A percentile compares a stretch with the other conserved stretches of the same genome.
phyloP scores from a whole-genome alignment of 2,888 invertebrate species.

The Anarsia innoxiella region DNA sequence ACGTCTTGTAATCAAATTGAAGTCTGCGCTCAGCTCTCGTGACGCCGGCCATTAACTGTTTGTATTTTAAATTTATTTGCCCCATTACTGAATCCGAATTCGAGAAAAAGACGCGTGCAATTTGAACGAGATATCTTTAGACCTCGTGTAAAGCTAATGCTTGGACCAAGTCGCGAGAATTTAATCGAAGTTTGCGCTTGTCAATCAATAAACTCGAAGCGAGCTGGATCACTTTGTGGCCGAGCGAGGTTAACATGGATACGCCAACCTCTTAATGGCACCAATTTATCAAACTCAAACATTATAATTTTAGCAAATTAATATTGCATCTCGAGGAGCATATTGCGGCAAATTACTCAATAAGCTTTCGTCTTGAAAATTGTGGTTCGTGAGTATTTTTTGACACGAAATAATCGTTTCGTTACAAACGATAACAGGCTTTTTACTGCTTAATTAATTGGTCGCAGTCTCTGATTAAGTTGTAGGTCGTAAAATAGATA shows the following conservation, averaged over 20 bases:
- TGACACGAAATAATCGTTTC: conserved; percentile 4
- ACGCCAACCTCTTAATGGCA: conserved; percentile 17
- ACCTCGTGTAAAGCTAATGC: conserved; percentile 52
- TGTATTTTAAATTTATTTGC: conserved; percentile 27
- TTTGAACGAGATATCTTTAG: conserved; percentile 30
- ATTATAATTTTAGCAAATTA: conserved; percentile 11
- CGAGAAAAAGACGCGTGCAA: conserved; percentile 16
- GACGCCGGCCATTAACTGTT: conserved; percentile 21
- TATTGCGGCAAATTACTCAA: conserved; percentile 13
- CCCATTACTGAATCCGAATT: conserved; percentile 28
- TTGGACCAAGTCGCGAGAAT: conserved; percentile 53
- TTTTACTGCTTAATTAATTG: too few species aligned
- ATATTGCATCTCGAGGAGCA: conserved; percentile 7
- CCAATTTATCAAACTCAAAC: conserved; percentile 10
- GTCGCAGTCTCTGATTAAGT: too few species aligned
- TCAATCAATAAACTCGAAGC: conserved; percentile 65
- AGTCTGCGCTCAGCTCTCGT: conserved; percentile 18
- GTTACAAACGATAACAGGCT: too few species aligned
- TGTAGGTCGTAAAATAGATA: too few species aligned
- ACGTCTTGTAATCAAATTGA: conserved; percentile 9
- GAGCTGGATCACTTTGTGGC: conserved; percentile 44
- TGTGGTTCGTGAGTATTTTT: conserved; percentile 1
- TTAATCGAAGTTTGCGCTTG: conserved; percentile 66
- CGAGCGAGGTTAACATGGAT: conserved; percentile 37
- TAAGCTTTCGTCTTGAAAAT: conserved; percentile 11